A percentile compares a stretch with the other conserved stretches of the same genome.
phyloP scores from a whole-genome alignment of 1,140 invertebrate species.

The Hirudo medicinalis region DNA sequence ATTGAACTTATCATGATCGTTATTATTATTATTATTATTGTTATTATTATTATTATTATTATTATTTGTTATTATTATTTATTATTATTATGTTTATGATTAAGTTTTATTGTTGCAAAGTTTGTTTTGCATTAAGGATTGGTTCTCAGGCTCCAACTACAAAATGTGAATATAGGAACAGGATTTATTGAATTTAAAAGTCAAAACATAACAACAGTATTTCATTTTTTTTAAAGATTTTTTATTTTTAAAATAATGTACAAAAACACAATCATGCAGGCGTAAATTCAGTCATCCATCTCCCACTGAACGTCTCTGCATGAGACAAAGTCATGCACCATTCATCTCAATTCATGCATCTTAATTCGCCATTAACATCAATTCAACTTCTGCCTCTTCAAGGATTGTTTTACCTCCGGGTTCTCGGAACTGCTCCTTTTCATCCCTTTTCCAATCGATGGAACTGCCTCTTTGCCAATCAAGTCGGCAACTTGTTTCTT shows the following conservation, averaged over 20 bases:
- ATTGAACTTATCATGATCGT: too few species aligned
- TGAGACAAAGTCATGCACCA: background rate
- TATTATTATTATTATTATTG: too few species aligned
- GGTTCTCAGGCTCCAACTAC: too few species aligned
- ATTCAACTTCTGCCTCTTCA: background rate
- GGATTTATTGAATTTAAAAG: too few species aligned
- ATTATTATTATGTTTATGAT: too few species aligned
- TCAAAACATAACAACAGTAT: too few species aligned
- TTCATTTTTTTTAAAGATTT: too few species aligned
- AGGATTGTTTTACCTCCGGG: background rate
- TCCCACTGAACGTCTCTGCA: background rate
- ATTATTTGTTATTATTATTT: too few species aligned
- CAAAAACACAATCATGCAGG: background rate
- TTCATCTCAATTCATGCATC: background rate
- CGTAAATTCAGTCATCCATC: background rate
- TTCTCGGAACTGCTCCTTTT: background rate
- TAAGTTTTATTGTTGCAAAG: too few species aligned
- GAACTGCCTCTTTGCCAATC: background rate
- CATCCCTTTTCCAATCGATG: background rate
- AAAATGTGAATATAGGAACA: too few species aligned
- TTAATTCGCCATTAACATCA: background rate
- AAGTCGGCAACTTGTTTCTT: background rate
- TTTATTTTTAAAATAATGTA: conserved; percentile 1
- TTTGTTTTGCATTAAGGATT: too few species aligned
- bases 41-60: too few species aligned